Evolutionary conservation across 1,140 invertebrate genomes (phyloP), one percentile per base, ranked within the genome.

Genomic region (Probaryconus sp.): DNA sequence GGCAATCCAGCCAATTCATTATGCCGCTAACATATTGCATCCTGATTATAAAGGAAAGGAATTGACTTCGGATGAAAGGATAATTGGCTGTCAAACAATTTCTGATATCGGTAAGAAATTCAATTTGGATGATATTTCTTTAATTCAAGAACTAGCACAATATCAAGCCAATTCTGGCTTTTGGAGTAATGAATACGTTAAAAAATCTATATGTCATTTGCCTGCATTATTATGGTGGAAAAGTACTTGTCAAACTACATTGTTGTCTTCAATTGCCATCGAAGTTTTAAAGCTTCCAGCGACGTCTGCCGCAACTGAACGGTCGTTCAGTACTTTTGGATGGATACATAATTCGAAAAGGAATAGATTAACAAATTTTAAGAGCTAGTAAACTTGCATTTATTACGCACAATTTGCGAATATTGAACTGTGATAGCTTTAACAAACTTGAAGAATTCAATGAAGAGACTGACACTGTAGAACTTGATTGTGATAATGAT

Each of bases 261-360:
- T 9, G 7, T n/a, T 55, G 3, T 18, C 30, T 16, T 38, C 5
- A 48, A 37, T 61, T 5, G 43, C 30, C 35, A 17, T 35, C 11
- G 30, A 26, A 17, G 48, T 48, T 20, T 24, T 61, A 13, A 37
- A 37, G 6, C 9, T 47, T 2, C 56, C 56, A 10, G 21, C 17
- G 6, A 42, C 56, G 10, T 61, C 43, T 10, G 30, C 56, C 33
- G 56, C 56, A 5, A 47, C 42, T 26, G 43, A 61, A 21, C 26
- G 43, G 2, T 48, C 56, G 2, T 61, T 47, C 28, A 64, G 42
- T 30, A 56, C 50, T 0, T 31, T 64, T 28, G 48, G 48, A 0
- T 72, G 40, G 60, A 72, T 72, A 18, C 68, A 72, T 18, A 48
- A 20, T 26, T 14, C 68, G 3, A 65, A 72, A 24, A 45, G 56